Evolutionary conservation across 2,888 invertebrate genomes (phyloP).

Genomic region (Entomobrya proxima): DNA sequence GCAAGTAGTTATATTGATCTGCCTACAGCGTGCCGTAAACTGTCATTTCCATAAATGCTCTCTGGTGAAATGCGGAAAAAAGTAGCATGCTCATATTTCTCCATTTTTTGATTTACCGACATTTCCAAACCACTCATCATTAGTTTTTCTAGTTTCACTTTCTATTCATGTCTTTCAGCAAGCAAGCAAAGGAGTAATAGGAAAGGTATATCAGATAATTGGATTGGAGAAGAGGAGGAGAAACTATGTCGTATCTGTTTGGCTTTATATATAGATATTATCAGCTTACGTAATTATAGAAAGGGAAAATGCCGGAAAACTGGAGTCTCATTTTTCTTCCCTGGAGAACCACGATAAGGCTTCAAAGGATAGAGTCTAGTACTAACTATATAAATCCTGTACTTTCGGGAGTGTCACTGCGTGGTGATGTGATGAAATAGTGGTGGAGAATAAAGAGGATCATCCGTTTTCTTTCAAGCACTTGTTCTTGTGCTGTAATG

Average conservation of each 20-base stretch:
- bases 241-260: too few relatives aligned
- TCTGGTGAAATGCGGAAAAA: background rate
- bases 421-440: too few relatives aligned
- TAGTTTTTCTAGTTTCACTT: background rate
- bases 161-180: too few relatives aligned
- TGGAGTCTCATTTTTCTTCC: background rate
- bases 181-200: background rate
- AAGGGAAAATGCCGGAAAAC: background rate
- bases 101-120: conserved; percentile 52
- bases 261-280: too few relatives aligned
- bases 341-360: background rate
- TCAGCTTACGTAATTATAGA: too few relatives aligned
- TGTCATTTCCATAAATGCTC: background rate
- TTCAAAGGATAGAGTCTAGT: background rate
- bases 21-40: too few relatives aligned
- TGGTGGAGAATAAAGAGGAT: background rate
- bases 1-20: background rate
- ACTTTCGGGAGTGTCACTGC: background rate
- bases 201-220: background rate
- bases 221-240: background rate
- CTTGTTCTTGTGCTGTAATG: background rate
- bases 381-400: too few relatives aligned
- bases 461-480: background rate
- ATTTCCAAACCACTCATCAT: conserved; percentile 50
- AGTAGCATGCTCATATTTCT: conserved; percentile 9